These are phyloP conservation scores for Parapristionchus giblindavisi DNA, from an alignment of 2,888 invertebrate genomes.

Conservation along the genomic window DNA sequence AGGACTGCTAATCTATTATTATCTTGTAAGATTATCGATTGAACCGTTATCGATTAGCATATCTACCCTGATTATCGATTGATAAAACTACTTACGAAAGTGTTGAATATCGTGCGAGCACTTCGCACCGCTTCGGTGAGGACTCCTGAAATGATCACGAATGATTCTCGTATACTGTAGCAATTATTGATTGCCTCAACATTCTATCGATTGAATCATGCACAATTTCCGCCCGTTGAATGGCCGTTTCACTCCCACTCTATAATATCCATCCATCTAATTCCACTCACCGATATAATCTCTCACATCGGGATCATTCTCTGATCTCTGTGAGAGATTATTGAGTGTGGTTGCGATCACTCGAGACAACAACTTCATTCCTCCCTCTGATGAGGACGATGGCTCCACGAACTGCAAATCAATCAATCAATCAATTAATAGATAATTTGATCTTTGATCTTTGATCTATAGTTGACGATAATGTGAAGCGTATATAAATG, in stretches of 20 bases:
- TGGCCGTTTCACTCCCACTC: too few species aligned
- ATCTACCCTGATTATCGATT: too few species aligned
- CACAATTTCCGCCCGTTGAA: too few species aligned
- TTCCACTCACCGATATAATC: slow-evolving; percentile 23
- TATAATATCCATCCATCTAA: not conserved
- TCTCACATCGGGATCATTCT: slow-evolving; percentile 1
- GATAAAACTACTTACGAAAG: slow-evolving; percentile 45
- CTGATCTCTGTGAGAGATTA: not conserved
- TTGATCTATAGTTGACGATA: too few species aligned
- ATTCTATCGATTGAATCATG: too few species aligned
- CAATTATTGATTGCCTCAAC: not conserved
- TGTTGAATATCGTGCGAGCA: slow-evolving; percentile 49
- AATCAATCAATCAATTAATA: too few species aligned
- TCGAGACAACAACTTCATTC: slow-evolving; percentile 23
- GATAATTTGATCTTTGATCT: too few species aligned
- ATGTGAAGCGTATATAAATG: too few species aligned
- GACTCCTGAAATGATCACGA: slow-evolving; percentile 17
- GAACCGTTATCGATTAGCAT: too few species aligned
- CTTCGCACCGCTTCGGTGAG: slow-evolving; percentile 42
- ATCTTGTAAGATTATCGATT: too few species aligned
- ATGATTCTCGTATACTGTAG: not conserved
- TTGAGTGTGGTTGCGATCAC: slow-evolving; percentile 30
- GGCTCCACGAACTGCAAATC: slow-evolving; percentile 20
- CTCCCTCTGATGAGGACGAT: not conserved
- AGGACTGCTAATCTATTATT: too few species aligned